These are phyloP conservation scores for Phyllopteryx taeniolatus DNA, from an alignment of 2,113 vertebrate species.

Conservation along the genomic window DNA sequence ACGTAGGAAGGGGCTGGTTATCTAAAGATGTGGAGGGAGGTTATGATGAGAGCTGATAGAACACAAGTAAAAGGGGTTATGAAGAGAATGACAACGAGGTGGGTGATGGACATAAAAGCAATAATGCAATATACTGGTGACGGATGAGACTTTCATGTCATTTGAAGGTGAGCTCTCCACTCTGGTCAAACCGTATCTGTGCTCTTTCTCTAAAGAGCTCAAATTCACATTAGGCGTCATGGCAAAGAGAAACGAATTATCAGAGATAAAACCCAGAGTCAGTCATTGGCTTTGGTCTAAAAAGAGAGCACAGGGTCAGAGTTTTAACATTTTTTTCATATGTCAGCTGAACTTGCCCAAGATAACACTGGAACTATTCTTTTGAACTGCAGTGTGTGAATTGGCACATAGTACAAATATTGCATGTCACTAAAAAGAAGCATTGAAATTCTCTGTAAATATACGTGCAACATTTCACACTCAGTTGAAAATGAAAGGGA, in stretches of 20 bases:
- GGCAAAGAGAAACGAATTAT: constrained; percentile 25
- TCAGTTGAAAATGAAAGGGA: neutral
- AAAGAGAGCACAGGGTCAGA: constrained; percentile 17
- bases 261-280: constrained; percentile 20
- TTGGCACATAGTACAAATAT: neutral
- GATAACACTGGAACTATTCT: constrained; percentile 23
- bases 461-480: neutral
- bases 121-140: constrained; percentile 25
- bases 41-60: constrained; percentile 9
- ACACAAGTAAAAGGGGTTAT: constrained; percentile 24
- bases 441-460: neutral
- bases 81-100: constrained; percentile 11
- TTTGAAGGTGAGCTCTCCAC: constrained; percentile 57
- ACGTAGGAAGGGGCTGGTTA: constrained; percentile 6
- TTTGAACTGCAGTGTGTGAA: neutral
- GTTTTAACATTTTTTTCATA: constrained; percentile 4
- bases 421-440: neutral
- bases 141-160: constrained; percentile 32
- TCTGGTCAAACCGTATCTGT: constrained; percentile 14
- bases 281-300: constrained; percentile 9
- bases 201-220: constrained; percentile 20
- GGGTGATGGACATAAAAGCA: constrained; percentile 8
- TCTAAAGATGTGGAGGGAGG: constrained; percentile 31
- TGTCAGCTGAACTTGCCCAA: constrained; percentile 24
- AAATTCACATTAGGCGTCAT: constrained; percentile 31